A percentile compares a stretch with the other conserved stretches of the same genome.
These are phyloP conservation scores for Hymenopus coronatus DNA, from an alignment of 2,888 invertebrate species.

Conservation along the genomic window DNA sequence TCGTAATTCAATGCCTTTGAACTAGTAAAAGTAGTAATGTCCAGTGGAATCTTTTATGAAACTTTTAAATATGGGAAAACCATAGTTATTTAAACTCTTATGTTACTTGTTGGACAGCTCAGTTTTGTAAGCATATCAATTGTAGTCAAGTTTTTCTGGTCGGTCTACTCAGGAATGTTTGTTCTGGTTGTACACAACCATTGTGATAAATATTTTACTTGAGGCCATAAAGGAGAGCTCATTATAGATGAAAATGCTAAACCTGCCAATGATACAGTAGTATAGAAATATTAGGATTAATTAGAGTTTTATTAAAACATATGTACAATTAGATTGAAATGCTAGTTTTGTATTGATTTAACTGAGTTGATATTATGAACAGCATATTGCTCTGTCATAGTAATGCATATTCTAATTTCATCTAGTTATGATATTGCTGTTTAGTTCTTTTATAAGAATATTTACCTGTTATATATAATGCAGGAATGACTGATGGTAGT, in stretches of 20 bases:
- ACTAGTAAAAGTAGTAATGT: background rate
- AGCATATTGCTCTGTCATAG: background rate
- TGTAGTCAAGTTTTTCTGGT: background rate
- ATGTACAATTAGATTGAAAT: background rate
- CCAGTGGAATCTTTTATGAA: background rate
- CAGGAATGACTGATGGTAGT: background rate
- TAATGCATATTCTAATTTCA: background rate
- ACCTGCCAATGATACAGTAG: background rate
- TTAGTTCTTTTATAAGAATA: background rate
- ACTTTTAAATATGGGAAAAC: background rate
- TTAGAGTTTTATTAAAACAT: background rate
- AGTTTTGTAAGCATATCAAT: background rate
- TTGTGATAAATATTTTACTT: conserved; percentile 1
- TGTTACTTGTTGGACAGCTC: background rate
- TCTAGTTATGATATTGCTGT: background rate
- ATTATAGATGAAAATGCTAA: background rate
- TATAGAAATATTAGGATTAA: background rate
- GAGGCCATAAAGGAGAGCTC: background rate
- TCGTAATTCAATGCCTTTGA: background rate
- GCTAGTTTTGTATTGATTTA: background rate
- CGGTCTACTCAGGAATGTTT: conserved; percentile 5
- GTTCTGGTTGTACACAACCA: background rate
- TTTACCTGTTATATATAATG: background rate
- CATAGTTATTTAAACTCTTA: background rate
- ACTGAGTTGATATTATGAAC: background rate